Base-by-base conservation (phyloP, 2,797 vertebrate genomes). In the Phrynocephalus forsythii region DNA sequence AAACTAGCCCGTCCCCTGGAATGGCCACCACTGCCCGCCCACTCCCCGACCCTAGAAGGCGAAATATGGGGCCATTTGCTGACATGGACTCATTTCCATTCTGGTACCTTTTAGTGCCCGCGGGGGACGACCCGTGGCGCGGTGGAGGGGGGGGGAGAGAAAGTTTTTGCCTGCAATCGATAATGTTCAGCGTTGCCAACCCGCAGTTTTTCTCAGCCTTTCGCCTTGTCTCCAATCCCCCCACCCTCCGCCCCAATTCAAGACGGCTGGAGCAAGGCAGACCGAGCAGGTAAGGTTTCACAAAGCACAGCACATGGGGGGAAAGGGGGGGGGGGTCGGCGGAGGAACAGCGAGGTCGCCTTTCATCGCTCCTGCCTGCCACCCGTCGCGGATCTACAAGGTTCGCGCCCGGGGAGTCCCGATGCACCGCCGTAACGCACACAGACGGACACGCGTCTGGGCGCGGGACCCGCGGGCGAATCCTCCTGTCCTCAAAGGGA, bases 91-190 rank as follows among this genome's bases (percentile, higher is more conserved):
- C 76, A 78, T 48, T 6, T 9, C 79, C 22, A 5, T 4, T 16
- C n/a, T 15, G 7, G 16, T 15, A 9, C n/a, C 1, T 26, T 5
- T 90, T 89, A 79, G 69, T 26, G 44, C 67, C 1, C 33, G 73
- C 66, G 83, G 24, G 11, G 28, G 87, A 88, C 90, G 90, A 30
- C 1, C 38, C 3, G 38, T 44, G 38, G 38, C 38, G 38, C 38
- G 38, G 38, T 38, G 38, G 38, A 38, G 3, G 78, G 20, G 50
- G n/a, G 8, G 50, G 48, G 28, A 16, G 33, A 81, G 68, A 60
- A 87, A 87, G 69, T 87, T 97, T 97, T 91, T 87, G 90, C 86
- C 84, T 11, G 60, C 38, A n/a, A 76, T 80, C 88, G 60, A 90
- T 44, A 44, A 44, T 38, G 91, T 91, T 89, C 33, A 91, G 89